Evolutionary conservation across 1,140 invertebrate genomes (phyloP).

Genomic region (Aphaenogaster floridana): DNA sequence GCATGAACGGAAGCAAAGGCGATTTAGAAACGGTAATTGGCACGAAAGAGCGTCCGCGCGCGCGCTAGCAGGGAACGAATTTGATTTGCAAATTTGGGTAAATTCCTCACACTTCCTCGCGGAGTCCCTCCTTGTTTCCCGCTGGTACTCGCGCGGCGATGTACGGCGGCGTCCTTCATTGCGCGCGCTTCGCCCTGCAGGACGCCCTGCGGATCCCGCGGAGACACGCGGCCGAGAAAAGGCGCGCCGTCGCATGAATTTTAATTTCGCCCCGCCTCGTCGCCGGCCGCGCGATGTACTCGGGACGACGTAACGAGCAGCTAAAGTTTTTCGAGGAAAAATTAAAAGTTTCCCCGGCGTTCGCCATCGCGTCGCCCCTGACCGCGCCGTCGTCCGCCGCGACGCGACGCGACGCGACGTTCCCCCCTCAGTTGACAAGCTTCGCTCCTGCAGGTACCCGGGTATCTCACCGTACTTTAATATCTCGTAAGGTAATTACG

Average conservation of each 20-base stretch:
- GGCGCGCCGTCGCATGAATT: slow-evolving; percentile 84
- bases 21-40: slow-evolving; percentile 81
- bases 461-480: slow-evolving; percentile 67
- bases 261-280: slow-evolving; percentile 83
- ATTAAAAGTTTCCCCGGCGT: slow-evolving; percentile 83
- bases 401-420: slow-evolving; percentile 4
- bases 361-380: slow-evolving; percentile 40
- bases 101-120: slow-evolving; percentile 76
- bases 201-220: slow-evolving; percentile 77
- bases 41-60: slow-evolving; percentile 77
- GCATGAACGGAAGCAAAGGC: slow-evolving; percentile 48
- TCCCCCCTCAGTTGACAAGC: slow-evolving; percentile 63
- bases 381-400: not conserved
- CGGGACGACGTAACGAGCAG: slow-evolving; percentile 82
- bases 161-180: slow-evolving; percentile 70
- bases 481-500: slow-evolving; percentile 80
- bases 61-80: slow-evolving; percentile 79
- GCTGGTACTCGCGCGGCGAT: slow-evolving; percentile 64
- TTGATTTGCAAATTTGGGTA: slow-evolving; percentile 86
- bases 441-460: slow-evolving; percentile 53
- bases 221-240: slow-evolving; percentile 83
- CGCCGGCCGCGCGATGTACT: slow-evolving; percentile 71
- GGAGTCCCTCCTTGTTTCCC: slow-evolving; percentile 57
- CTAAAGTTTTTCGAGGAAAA: slow-evolving; percentile 85
- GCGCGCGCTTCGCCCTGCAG: slow-evolving; percentile 75